Base-by-base conservation (phyloP, 2,888 invertebrate genomes). In the Physocephala rufipes region DNA sequence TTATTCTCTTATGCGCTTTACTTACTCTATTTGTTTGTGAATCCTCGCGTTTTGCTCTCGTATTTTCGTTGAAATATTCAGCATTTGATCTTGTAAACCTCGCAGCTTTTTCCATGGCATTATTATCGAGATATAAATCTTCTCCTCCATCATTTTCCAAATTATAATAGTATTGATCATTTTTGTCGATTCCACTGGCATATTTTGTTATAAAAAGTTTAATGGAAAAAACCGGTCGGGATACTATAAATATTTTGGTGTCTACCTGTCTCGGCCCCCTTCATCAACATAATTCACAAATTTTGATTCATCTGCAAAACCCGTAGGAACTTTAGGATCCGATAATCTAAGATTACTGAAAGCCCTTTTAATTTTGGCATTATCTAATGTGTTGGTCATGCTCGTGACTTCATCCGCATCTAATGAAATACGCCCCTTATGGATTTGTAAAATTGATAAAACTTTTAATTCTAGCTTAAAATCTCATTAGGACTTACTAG, bases 341-440 rank as follows among this genome's bases (percentile, higher is more conserved):
- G 79, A 75, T 0, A 83, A 45, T 0, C 82, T 78, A 1, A 85
- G 72, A 21, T 79, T 82, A 63, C 79, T 79, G 0, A 85, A 72
- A 2, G 82, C 81, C 9, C 78, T 74, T 30, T 81, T 79, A 16
- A 85, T 78, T 71, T 85, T 83, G 0, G 77, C 79, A 68, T 85
- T 81, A 67, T 71, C 82, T 13, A 84, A 73, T 2, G 77, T 78
- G 9, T 74, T 72, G 2, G 78, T 82, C 1, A 81, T 72, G 72
- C 82, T 81, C 1, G 75, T 26, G 47, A 69, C 51, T 16, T 69
- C 36, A 61, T 62, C 51, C 16, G n/a, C 19, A 47, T 62, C 51
- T 28, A 12, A 13, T 30, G 61, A 19, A 21, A 19, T 28, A 12
- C 58, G 26, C 9, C 15, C 15, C 4, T 58, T 24, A 26, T 58